These are phyloP conservation scores for Falco novaeseelandiae DNA, from an alignment of 2,797 vertebrate species.

Conservation along the genomic window DNA sequence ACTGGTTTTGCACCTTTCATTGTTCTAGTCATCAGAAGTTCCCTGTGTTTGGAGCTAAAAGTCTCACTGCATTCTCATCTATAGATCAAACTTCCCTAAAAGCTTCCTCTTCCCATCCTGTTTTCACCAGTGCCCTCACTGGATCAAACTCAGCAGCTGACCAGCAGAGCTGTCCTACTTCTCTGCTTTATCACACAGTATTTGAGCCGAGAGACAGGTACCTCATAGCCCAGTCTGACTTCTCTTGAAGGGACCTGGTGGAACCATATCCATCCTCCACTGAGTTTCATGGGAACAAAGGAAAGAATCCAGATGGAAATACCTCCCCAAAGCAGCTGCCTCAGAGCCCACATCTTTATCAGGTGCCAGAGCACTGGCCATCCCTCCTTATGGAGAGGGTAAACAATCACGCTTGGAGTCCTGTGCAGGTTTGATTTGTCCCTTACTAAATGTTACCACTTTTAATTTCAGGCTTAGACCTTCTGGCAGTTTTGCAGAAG, in stretches of 20 bases:
- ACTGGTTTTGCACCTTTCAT: neutral
- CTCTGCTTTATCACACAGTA: neutral
- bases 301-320: neutral
- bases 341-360: accelerated
- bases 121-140: neutral
- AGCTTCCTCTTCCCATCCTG: neutral
- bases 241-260: neutral
- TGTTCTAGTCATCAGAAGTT: neutral
- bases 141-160: neutral
- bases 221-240: neutral
- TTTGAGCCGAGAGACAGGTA: neutral
- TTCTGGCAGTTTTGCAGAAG: neutral
- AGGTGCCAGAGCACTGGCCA: neutral
- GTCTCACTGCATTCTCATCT: neutral
- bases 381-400: neutral
- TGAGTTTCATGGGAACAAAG: neutral
- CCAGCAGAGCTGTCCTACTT: neutral
- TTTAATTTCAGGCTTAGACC: neutral
- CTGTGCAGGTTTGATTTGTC: neutral
- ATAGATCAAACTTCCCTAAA: neutral
- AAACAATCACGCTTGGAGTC: neutral
- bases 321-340: neutral
- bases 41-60: neutral
- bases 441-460: neutral
- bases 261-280: neutral